phyloP scores from a whole-genome alignment of 2,888 invertebrate species.

The Conistra vaccinii region DNA sequence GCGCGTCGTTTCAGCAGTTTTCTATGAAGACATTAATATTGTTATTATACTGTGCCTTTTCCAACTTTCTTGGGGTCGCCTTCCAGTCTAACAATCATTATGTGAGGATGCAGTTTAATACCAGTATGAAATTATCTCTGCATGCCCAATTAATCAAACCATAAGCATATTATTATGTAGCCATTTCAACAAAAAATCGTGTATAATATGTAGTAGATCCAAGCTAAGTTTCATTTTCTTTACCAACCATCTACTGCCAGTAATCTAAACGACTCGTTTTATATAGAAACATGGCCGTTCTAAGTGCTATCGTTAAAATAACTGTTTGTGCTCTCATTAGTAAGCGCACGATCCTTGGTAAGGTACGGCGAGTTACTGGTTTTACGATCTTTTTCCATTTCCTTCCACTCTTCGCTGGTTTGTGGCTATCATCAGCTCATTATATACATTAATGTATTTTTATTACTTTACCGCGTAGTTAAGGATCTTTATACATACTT shows the following conservation, averaged over 20 bases:
- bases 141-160: background rate
- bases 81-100: background rate
- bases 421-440: slow-evolving; percentile 55
- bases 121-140: background rate
- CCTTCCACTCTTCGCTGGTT: slow-evolving; percentile 31
- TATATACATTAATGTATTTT: slow-evolving; percentile 47
- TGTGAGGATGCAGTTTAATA: background rate
- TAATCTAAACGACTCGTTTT: slow-evolving; percentile 46
- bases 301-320: slow-evolving; percentile 58
- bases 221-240: background rate
- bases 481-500: background rate
- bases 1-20: too few species aligned
- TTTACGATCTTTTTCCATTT: slow-evolving; percentile 50
- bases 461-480: slow-evolving; percentile 21
- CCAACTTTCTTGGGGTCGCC: background rate
- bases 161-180: background rate
- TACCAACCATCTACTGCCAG: background rate
- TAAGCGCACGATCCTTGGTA: slow-evolving; percentile 35
- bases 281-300: slow-evolving; percentile 46
- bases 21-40: too few species aligned
- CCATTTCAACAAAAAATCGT: background rate
- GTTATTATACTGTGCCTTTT: background rate
- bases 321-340: slow-evolving; percentile 55
- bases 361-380: slow-evolving; percentile 45
- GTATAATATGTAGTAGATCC: background rate